A percentile compares a stretch with the other conserved stretches of the same genome.
These are phyloP conservation scores for Gnathonemus echidnorhynchus DNA, from an alignment of 2,113 vertebrate genomes.

Conservation along the genomic window DNA sequence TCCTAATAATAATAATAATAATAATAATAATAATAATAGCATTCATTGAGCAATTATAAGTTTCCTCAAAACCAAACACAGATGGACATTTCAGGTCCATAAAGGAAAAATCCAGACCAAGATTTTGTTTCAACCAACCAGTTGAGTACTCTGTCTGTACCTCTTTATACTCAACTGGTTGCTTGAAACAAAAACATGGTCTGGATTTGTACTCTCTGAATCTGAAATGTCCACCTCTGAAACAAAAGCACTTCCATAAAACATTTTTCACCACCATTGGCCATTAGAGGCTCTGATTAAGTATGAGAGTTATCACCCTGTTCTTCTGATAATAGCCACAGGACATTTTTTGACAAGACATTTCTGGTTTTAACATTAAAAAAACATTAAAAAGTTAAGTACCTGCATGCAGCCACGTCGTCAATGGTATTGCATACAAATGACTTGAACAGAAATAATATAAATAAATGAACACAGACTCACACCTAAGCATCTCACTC, in stretches of 20 bases:
- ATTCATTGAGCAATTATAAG: neutral
- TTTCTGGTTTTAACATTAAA: neutral
- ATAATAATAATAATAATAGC: slow-evolving; percentile 9
- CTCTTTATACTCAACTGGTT: too few relatives aligned
- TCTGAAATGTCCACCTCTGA: too few relatives aligned
- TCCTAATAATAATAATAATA: slow-evolving; percentile 37
- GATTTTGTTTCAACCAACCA: too few relatives aligned
- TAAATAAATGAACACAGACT: neutral
- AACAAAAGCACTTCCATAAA: neutral
- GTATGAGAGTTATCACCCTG: neutral
- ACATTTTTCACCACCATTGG: neutral
- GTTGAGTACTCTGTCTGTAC: too few relatives aligned
- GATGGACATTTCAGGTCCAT: too few relatives aligned
- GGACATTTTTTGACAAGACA: slow-evolving; percentile 32
- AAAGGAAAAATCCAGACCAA: too few relatives aligned
- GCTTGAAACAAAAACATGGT: too few relatives aligned
- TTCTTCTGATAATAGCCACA: slow-evolving; percentile 36
- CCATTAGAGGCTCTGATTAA: neutral
- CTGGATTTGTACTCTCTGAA: too few relatives aligned
- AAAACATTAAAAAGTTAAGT: neutral
- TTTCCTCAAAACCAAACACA: neutral
- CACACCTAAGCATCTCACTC: neutral
- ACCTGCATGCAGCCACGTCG: neutral
- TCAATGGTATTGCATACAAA: neutral
- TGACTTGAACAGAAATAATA: neutral